These are phyloP conservation scores for Hirtodrosophila trivittata DNA, from an alignment of 2,888 invertebrate genomes.

Conservation along the genomic window DNA sequence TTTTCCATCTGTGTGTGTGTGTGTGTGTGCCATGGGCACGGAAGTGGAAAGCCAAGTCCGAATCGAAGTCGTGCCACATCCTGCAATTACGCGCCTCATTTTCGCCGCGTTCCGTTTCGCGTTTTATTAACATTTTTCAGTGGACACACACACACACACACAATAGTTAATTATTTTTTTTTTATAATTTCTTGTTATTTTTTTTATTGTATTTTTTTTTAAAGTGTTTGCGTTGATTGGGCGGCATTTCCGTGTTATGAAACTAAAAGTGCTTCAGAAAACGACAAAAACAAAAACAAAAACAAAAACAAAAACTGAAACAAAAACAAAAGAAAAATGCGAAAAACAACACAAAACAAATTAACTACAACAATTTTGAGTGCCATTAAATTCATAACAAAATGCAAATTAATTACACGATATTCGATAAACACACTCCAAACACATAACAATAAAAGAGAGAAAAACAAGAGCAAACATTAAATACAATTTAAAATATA, in stretches of 20 bases:
- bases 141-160: slow-evolving; percentile 14
- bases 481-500: slow-evolving; percentile 1
- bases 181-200: slow-evolving; percentile 9
- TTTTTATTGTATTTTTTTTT: slow-evolving; percentile 28
- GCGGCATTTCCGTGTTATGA: slow-evolving; percentile 64
- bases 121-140: slow-evolving; percentile 21
- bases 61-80: slow-evolving; percentile 35
- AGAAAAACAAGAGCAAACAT: slow-evolving; percentile 2
- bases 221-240: slow-evolving; percentile 45
- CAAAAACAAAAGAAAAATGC: slow-evolving; percentile 22
- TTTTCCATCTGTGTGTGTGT: not conserved
- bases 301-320: slow-evolving; percentile 2
- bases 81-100: slow-evolving; percentile 42
- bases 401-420: slow-evolving; percentile 65
- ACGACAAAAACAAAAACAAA: slow-evolving; percentile 3
- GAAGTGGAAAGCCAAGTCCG: slow-evolving; percentile 25
- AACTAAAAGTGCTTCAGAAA: slow-evolving; percentile 51
- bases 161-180: slow-evolving; percentile 8
- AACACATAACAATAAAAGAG: slow-evolving; percentile 9
- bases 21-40: slow-evolving; percentile 16
- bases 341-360: slow-evolving; percentile 21
- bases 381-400: slow-evolving; percentile 46
- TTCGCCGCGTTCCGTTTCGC: slow-evolving; percentile 27
- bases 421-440: slow-evolving; percentile 35
- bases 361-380: slow-evolving; percentile 31